Evolutionary conservation across 2,888 invertebrate species (phyloP).

Genomic region (Agonopterix arenella): DNA sequence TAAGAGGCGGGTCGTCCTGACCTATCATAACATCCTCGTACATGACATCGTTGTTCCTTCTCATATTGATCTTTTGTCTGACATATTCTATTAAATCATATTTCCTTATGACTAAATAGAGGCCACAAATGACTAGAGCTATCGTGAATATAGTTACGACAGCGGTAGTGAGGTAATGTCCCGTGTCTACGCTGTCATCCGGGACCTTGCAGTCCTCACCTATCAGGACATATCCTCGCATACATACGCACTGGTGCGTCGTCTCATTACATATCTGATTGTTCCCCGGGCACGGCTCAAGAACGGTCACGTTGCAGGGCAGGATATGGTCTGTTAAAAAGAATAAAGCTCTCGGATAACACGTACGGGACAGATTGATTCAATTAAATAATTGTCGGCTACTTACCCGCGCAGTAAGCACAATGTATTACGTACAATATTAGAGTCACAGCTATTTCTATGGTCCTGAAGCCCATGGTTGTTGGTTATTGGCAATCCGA

Average conservation of each 20-base stretch:
- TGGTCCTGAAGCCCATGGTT: constrained; percentile 44
- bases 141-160: constrained; percentile 56
- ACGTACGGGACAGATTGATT: constrained; percentile 61
- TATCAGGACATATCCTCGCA: constrained; percentile 34
- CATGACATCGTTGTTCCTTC: constrained; percentile 61
- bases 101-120: constrained; percentile 59
- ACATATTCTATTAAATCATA: constrained; percentile 63
- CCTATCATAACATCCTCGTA: constrained; percentile 77
- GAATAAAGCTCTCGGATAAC: constrained; percentile 52
- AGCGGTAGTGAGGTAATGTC: constrained; percentile 42
- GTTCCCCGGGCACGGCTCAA: constrained; percentile 38
- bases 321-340: constrained; percentile 74
- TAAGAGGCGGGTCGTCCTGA: constrained; percentile 68
- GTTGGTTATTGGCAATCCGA: constrained; percentile 12
- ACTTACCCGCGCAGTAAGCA: constrained; percentile 60
- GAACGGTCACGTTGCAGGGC: constrained; percentile 51
- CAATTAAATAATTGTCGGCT: constrained; percentile 71
- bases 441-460: constrained; percentile 46
- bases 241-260: constrained; percentile 42
- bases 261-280: constrained; percentile 47
- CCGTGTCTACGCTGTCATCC: constrained; percentile 15
- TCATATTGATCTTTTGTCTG: constrained; percentile 51
- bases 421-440: constrained; percentile 50
- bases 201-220: constrained; percentile 41
- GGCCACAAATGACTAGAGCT: constrained; percentile 51